Conservation (phyloP, 2,888 invertebrate species). For the Digitonthophagus gazella region DNA sequence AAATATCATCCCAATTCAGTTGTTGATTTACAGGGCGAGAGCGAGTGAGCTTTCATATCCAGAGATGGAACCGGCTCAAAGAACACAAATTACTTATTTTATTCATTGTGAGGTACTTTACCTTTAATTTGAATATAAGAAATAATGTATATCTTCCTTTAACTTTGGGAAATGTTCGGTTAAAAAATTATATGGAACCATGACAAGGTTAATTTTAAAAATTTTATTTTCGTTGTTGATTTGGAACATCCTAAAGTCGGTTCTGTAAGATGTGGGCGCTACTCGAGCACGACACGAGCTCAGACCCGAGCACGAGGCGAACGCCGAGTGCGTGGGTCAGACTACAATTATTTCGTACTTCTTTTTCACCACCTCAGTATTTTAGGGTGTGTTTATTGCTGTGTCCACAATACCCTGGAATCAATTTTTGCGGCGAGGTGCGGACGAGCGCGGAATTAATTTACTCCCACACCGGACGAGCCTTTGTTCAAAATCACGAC, state of each 20-base stretch:
- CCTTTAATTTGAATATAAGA: background rate
- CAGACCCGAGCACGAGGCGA: background rate
- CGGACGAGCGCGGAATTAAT: slow-evolving; percentile 16
- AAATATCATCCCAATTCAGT: slow-evolving; percentile 42
- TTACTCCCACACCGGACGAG: slow-evolving; percentile 6
- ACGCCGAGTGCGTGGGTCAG: slow-evolving; percentile 28
- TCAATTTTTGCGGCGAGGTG: slow-evolving; percentile 26
- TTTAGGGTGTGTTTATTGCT: slow-evolving; percentile 30
- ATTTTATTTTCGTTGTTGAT: background rate
- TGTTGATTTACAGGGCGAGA: slow-evolving; percentile 37
- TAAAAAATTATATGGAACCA: background rate
- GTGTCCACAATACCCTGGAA: slow-evolving; percentile 18
- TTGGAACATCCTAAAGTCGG: background rate
- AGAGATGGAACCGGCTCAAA: background rate
- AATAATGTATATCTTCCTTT: too few relatives aligned
- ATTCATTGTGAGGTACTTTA: background rate
- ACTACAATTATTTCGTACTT: slow-evolving; percentile 31
- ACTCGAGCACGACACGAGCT: background rate
- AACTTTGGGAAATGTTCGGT: too few relatives aligned
- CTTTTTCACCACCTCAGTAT: slow-evolving; percentile 29
- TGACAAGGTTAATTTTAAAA: background rate
- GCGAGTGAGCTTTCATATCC: background rate
- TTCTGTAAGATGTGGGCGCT: background rate
- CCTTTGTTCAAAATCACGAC: slow-evolving; percentile 15
- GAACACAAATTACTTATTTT: background rate